Percentiles rank a stretch among this genome's conserved stretches.
phyloP scores from a whole-genome alignment of 23 tunicate species.

The Diplosoma virens region DNA sequence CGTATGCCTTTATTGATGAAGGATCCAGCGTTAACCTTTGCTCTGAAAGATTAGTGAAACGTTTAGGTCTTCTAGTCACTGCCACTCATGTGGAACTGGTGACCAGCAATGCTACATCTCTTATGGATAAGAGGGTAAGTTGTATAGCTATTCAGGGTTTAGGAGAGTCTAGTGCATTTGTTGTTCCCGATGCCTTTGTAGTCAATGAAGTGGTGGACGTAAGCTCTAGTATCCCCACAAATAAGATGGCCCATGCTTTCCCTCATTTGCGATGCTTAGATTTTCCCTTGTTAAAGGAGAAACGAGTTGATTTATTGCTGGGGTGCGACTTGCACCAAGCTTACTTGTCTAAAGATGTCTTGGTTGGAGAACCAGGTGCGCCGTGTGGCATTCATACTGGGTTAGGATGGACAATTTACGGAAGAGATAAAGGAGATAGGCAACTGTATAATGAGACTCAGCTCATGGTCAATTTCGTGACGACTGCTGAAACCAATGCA shows the following conservation, averaged over 20 bases:
- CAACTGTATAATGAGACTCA: background rate
- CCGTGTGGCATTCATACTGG: background rate
- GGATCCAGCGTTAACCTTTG: too few species aligned
- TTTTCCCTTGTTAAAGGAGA: background rate
- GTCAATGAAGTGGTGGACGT: background rate
- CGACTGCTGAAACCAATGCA: background rate
- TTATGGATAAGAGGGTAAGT: background rate
- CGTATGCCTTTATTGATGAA: background rate
- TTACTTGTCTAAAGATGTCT: background rate
- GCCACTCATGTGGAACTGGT: background rate
- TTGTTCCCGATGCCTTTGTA: background rate
- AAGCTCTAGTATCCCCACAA: background rate
- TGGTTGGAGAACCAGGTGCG: background rate
- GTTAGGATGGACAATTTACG: background rate
- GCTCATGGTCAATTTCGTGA: background rate
- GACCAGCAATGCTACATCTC: background rate
- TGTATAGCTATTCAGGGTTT: background rate
- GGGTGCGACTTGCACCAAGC: background rate
- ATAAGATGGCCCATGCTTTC: background rate
- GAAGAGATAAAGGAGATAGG: background rate
- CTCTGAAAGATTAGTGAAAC: background rate
- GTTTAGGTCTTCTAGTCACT: background rate
- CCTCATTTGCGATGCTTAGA: background rate
- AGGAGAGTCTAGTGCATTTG: background rate
- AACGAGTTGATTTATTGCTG: background rate